These are phyloP conservation scores for Nothocercus nigrocapillus DNA, from an alignment of 2,113 vertebrate species.

Conservation along the genomic window DNA sequence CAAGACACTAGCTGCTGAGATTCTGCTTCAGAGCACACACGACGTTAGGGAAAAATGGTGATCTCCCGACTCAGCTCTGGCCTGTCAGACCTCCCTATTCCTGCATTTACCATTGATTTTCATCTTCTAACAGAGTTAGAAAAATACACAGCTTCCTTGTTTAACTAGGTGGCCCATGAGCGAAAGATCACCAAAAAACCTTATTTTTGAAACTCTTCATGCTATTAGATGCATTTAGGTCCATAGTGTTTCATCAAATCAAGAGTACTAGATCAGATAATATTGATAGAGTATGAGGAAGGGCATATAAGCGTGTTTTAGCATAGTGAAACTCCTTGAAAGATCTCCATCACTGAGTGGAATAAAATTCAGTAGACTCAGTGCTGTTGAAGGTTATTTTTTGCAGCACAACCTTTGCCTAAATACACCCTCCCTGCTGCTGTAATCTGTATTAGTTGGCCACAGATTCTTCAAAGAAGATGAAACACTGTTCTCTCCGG, in stretches of 20 bases:
- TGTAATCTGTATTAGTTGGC: constrained; percentile 6
- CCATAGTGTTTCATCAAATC: not conserved
- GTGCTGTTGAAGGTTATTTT: not conserved
- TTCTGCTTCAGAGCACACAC: not conserved
- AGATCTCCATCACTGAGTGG: not conserved
- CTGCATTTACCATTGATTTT: too few species aligned
- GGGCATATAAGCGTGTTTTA: not conserved
- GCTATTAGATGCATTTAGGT: not conserved
- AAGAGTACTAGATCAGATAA: not conserved
- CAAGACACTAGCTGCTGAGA: not conserved
- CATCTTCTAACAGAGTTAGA: not conserved
- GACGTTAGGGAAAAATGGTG: not conserved
- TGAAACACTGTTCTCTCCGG: constrained; percentile 47
- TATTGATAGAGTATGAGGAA: not conserved
- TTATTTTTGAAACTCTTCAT: accelerated
- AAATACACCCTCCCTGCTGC: not conserved
- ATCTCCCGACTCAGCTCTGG: not conserved
- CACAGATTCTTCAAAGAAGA: constrained; percentile 37
- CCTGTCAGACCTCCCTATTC: not conserved
- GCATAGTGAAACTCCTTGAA: not conserved
- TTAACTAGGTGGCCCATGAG: not conserved
- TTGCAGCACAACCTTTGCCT: not conserved
- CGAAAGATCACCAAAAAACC: not conserved
- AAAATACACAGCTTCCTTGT: not conserved
- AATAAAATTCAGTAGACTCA: not conserved